Evolutionary conservation across 1,140 invertebrate species (phyloP), one percentile per base, ranked within the genome.

Genomic region (Megalonaias nervosa): DNA sequence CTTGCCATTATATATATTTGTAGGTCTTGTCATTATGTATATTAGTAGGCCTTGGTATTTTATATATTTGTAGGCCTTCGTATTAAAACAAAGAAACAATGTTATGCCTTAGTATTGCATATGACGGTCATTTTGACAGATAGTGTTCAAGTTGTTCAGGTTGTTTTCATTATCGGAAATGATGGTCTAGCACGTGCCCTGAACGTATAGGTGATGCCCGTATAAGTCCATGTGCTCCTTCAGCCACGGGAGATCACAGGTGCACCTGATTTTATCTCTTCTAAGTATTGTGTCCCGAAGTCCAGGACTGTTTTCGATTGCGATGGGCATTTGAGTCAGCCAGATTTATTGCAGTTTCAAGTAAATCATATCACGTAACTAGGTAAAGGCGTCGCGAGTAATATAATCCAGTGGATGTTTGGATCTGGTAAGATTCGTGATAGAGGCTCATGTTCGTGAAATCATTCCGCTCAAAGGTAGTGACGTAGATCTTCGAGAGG

Each of bases 381-480:
- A 2, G 26, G 26, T 72, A 59, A 78, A 78, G 6, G 70, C 69
- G 48, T 78, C 71, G 58, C 73, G 64, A n/a, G 76, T 66, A 31
- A 78, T 73, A 55, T 67, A 78, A 62, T 70, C 76, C 2, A 78
- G 31, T 16, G 76, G 76, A 21, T 78, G 72, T 62, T 55, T 57
- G 15, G 76, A 73, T 2, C 73, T 61, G 13, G 55, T 71, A 5
- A 78, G 71, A 31, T 67, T 64, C 38, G 21, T 14, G 17, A 78
- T 31, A 66, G 6, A 68, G 60, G 5, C 26, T 57, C 65, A 78
- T 68, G 59, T 73, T 73, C 21, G 61, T 48, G 68, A 78, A 78
- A 60, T 78, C 76, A 57, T 67, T 74, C n/a, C 68, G 73, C n/a
- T 78, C 76, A 69, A 78, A 74, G 60, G 71, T 78, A 59, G 62